Base-by-base conservation (phyloP, 2,113 vertebrate genomes). In the Passer domesticus region DNA sequence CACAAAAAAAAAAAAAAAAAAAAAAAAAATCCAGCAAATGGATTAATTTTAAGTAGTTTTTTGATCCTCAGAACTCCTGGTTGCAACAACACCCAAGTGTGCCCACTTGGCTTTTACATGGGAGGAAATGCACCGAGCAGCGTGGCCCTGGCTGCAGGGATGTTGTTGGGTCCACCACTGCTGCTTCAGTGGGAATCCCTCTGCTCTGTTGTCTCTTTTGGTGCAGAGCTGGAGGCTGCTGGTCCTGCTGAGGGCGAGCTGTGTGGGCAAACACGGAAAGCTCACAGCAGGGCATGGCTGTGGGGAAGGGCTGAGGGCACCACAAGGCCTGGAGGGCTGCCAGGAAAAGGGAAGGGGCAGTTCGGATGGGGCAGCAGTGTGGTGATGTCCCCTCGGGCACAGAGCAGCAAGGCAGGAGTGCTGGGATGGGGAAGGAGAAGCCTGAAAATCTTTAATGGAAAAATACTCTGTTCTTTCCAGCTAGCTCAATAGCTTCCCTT, bases 151-250 rank as follows among this genome's bases (percentile, higher is more conserved):
- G 9, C 73, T 16, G 55, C 17, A 21, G 41, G 18, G 55, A 9
- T 53, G 63, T 16, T 13, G 8, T 0, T 55, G 69, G 33, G 18
- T 52, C 33, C 2, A 6, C 18, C 39, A 0, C 0, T 2, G 4
- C 12, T 1, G 2, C n/a, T 60, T 56, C 2, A 5, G 53, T 0
- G 0, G 18, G 41, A 60, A 33, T 13, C 27, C 22, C 1, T 37
- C 44, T 30, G 16, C 46, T 18, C 0, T 11, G 13, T 17, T 24
- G 17, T 69, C 58, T 44, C 19, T 18, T 35, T 67, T 5, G 9
- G 16, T 5, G 28, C 8, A 10, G 62, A 31, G 8, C 41, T 47
- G 35, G 18, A 13, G 7, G 31, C 22, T 50, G 28, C 52, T 44
- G 8, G 2, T 5, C 19, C 15, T 22, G 18, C 35, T 52, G 43